phyloP scores from a whole-genome alignment of 2,888 invertebrate genomes.

The Microctonus brassicae region DNA sequence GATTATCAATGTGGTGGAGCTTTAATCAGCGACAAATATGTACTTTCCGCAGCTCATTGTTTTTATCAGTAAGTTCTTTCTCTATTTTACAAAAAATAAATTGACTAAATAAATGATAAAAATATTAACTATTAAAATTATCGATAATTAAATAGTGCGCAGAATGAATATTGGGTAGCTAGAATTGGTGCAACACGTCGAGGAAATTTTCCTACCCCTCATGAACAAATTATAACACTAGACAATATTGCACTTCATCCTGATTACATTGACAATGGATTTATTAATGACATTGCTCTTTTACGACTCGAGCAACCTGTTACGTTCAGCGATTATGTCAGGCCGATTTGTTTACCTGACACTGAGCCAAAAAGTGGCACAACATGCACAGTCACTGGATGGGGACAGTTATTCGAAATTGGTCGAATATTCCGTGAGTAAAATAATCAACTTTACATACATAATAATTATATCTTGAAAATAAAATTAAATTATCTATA shows the following conservation, averaged over 20 bases:
- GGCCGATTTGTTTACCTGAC: conserved; percentile 78
- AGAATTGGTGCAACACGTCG: conserved; percentile 82
- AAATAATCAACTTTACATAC: not conserved
- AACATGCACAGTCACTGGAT: conserved; percentile 83
- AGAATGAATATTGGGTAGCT: conserved; percentile 84
- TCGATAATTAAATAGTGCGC: conserved; percentile 72
- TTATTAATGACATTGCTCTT: conserved; percentile 84
- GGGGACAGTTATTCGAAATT: conserved; percentile 86
- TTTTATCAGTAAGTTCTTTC: conserved; percentile 80
- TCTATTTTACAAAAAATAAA: not conserved
- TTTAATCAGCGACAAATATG: conserved; percentile 79
- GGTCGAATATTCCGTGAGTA: conserved; percentile 84
- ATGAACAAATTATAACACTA: conserved; percentile 79
- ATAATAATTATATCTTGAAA: not conserved
- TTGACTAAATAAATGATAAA: conserved; percentile 24
- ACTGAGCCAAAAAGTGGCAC: conserved; percentile 75
- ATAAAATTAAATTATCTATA: not conserved
- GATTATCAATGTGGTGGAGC: conserved; percentile 88
- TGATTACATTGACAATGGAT: conserved; percentile 81
- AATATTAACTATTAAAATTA: conserved; percentile 20
- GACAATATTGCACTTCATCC: conserved; percentile 80
- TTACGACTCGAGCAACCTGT: conserved; percentile 76
- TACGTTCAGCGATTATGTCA: conserved; percentile 75
- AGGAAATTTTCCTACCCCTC: conserved; percentile 81
- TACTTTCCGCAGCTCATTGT: conserved; percentile 85